Conservation (phyloP, 2,797 vertebrate species). For the Xenops minutus region DNA sequence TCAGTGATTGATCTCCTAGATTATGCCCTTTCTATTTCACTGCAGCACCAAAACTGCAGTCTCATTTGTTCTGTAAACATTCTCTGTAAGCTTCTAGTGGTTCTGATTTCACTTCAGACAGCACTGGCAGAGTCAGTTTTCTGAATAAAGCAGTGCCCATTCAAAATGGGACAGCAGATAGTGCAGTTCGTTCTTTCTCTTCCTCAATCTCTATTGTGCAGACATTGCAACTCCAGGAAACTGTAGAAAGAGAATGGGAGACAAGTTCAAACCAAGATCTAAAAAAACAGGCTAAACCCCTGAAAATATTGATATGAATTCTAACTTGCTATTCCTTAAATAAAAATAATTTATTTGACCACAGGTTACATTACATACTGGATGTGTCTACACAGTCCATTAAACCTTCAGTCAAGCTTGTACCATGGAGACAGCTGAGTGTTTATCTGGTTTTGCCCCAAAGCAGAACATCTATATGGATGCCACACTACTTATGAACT, state of each 20-base stretch:
- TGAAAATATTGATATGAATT: not conserved
- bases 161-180: not conserved
- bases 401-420: not conserved
- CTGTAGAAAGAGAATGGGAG: not conserved
- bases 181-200: not conserved
- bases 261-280: not conserved
- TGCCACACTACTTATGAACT: accelerated
- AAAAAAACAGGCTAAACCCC: not conserved
- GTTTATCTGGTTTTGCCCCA: not conserved
- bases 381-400: not conserved
- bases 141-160: not conserved
- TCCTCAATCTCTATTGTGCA: not conserved
- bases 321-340: not conserved
- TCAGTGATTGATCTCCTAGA: not conserved
- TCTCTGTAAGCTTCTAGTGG: not conserved
- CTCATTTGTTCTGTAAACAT: not conserved
- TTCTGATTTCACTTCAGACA: not conserved
- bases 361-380: not conserved
- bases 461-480: not conserved
- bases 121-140: not conserved
- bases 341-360: not conserved
- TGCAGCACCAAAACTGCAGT: not conserved
- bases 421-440: not conserved
- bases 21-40: not conserved
- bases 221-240: not conserved